phyloP scores from a whole-genome alignment of 2,113 vertebrate genomes.

The Gnathonemus echidnorhynchus region DNA sequence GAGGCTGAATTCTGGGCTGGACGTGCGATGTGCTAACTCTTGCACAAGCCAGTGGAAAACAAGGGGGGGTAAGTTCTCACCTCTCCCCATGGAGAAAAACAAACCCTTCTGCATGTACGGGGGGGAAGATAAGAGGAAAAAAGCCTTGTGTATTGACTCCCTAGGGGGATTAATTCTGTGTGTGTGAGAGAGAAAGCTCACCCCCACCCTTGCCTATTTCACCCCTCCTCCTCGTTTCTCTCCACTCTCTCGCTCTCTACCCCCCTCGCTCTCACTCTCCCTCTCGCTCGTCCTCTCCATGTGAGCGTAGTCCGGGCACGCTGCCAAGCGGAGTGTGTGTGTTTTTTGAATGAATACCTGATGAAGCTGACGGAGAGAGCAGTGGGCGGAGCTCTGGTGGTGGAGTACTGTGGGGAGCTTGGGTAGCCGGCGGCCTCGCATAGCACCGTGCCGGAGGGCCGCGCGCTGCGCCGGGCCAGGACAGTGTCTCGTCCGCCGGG shows the following conservation, averaged over 20 bases:
- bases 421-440: constrained; percentile 73
- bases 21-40: background rate
- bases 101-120: background rate
- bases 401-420: constrained; percentile 67
- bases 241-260: constrained; percentile 30
- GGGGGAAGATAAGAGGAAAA: background rate
- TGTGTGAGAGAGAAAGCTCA: constrained; percentile 17
- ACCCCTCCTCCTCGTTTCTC: background rate
- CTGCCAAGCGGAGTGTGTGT: constrained; percentile 71
- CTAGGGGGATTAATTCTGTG: constrained; percentile 36
- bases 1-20: background rate
- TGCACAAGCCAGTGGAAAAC: background rate
- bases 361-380: constrained; percentile 79
- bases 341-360: constrained; percentile 91
- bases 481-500: background rate
- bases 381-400: constrained; percentile 69
- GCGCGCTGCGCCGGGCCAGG: constrained; percentile 59
- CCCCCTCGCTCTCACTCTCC: constrained; percentile 39
- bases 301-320: constrained; percentile 58
- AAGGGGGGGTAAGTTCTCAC: constrained; percentile 5
- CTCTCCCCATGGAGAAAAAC: constrained; percentile 10
- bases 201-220: constrained; percentile 35
- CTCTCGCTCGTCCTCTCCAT: constrained; percentile 27
- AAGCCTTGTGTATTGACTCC: constrained; percentile 6
- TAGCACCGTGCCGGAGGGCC: constrained; percentile 61